Base-by-base conservation (phyloP, 2,888 invertebrate genomes). In the Eristalis tenax region DNA sequence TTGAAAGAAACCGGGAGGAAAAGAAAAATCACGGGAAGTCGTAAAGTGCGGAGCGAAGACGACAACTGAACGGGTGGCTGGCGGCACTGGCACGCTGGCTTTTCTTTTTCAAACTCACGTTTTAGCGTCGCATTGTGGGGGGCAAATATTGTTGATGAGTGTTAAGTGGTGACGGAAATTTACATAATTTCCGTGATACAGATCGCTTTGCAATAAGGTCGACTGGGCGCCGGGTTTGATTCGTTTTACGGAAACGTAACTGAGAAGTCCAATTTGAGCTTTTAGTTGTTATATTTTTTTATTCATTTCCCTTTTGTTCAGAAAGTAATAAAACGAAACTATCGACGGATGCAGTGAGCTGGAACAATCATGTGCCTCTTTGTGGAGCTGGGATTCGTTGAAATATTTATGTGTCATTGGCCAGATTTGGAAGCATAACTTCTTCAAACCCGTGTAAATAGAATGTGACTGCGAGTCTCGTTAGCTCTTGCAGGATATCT, bases 1-100 rank as follows among this genome's bases (percentile, higher is more conserved):
- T 87, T 87, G 79, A 66, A 83, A 87, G 83, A 74, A 50, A 18
- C 18, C 50, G 18, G 18, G 50, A 18, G 50, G 18, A 18, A 77
- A 64, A 57, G 38, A 59, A 78, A 66, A 76, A 50, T 50, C 50
- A 50, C 50, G 57, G 59, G 50, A 73, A 73, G 68, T 71, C 82
- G 76, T 82, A 82, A 82, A 76, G 65, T 64, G 28, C 23, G 23
- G n/a, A 66, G 65, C 50, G 32, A 75, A 70, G 71, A 71, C 40
- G 59, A 26, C 38, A 26, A 61, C 35, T 26, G 32, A 63, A 63
- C 8, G 32, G 70, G 23, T 40, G 71, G 8, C 15, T 2, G 35
- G 11, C 4, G 68, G 50, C 4, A 13, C 8, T 8, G 38, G 50
- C 26, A 35, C 22, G 32, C 15, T 35, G 32, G 23, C 56, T 38